Percentiles rank a stretch among this genome's conserved stretches.
Evolutionary conservation across 2,113 vertebrate species (phyloP).

Genomic region (Toxostoma redivivum): DNA sequence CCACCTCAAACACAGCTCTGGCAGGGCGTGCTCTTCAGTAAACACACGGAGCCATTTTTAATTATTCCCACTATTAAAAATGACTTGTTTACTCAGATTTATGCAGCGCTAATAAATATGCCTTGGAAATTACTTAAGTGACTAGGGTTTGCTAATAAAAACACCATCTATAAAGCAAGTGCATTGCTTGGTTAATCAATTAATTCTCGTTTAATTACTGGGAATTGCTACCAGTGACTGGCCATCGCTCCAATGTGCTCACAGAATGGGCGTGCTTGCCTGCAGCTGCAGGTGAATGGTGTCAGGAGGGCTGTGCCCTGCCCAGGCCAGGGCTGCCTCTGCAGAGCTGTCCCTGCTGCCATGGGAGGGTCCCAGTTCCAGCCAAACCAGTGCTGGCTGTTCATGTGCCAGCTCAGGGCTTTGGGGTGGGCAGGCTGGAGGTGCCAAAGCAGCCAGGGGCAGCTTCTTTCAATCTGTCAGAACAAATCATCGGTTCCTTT

Average conservation of each 20-base stretch:
- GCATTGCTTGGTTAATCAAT: neutral
- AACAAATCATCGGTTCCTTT: neutral
- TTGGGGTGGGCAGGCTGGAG: neutral
- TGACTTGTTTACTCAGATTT: slow-evolving; percentile 27
- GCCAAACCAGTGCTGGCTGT: accelerated
- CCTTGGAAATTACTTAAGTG: neutral
- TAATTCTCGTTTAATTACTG: slow-evolving; percentile 17
- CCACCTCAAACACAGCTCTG: neutral
- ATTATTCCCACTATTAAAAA: neutral
- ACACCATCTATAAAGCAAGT: neutral
- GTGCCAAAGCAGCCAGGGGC: neutral
- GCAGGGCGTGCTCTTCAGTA: neutral
- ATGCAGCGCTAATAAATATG: neutral
- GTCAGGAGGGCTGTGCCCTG: neutral
- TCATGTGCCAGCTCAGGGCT: neutral
- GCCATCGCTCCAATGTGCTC: neutral
- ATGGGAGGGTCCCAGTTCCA: neutral
- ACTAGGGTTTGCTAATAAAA: neutral
- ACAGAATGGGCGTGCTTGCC: neutral
- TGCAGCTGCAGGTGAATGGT: neutral
- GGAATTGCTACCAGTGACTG: neutral
- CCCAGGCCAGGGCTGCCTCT: neutral
- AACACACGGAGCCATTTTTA: neutral
- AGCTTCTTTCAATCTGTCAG: neutral
- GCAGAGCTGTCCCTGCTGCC: neutral